Conservation (phyloP, 2,113 vertebrate species). For the Maccullochella peelii region DNA sequence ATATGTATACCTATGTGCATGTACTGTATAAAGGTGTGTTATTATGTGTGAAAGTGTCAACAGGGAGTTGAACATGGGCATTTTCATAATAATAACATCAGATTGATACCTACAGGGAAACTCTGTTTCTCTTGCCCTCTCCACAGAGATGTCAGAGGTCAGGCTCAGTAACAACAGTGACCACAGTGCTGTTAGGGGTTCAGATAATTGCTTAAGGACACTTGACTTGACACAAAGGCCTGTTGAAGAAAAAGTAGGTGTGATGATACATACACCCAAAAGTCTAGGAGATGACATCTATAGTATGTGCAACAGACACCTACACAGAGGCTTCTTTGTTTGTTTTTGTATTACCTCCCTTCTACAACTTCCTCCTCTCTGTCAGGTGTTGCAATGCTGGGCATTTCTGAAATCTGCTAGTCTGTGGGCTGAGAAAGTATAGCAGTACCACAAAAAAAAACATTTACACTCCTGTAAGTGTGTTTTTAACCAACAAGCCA, state of each 20-base stretch:
- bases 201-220: neutral
- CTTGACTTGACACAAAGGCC: neutral
- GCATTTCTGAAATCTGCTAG: slow-evolving; percentile 2
- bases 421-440: neutral
- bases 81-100: neutral
- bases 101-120: neutral
- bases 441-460: neutral
- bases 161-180: slow-evolving; percentile 2
- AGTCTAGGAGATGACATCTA: neutral
- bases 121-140: neutral
- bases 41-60: neutral
- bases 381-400: slow-evolving; percentile 43
- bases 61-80: neutral
- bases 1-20: neutral
- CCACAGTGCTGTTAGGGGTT: neutral
- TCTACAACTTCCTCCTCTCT: neutral
- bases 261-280: neutral
- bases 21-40: neutral
- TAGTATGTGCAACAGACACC: neutral
- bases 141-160: neutral
- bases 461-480: neutral
- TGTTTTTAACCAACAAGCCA: slow-evolving; percentile 10
- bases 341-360: neutral
- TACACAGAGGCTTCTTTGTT: neutral
- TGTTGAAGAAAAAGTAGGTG: slow-evolving; percentile 4